Evolutionary conservation across 2,113 vertebrate genomes (phyloP).

Genomic region (Nibea coibor): DNA sequence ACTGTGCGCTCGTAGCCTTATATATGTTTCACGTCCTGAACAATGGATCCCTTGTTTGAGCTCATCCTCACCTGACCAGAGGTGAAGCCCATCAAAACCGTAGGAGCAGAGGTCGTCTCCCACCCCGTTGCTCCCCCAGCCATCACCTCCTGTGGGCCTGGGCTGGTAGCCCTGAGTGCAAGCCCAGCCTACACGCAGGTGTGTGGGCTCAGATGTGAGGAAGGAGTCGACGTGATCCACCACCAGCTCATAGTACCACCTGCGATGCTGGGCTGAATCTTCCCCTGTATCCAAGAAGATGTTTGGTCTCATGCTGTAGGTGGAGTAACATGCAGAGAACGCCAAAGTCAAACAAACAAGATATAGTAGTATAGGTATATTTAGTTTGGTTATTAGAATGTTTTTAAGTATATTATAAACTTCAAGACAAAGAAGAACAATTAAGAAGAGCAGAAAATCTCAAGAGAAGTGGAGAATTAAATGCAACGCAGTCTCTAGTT

Average conservation of each 20-base stretch:
- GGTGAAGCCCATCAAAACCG: conserved; percentile 94
- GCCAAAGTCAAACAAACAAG: not conserved
- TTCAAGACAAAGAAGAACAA: not conserved
- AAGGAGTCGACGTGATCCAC: conserved; percentile 91
- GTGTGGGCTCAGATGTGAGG: conserved; percentile 92
- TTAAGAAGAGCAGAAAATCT: not conserved
- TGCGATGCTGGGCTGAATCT: conserved; percentile 92
- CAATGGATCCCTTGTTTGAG: not conserved
- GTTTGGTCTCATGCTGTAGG: conserved; percentile 91
- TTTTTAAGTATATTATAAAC: not conserved
- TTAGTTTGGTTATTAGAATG: not conserved
- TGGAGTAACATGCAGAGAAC: conserved; percentile 20
- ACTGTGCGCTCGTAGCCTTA: not conserved
- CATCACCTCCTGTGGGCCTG: conserved; percentile 90
- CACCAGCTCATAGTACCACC: conserved; percentile 96
- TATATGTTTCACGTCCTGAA: not conserved
- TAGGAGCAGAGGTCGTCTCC: conserved; percentile 95
- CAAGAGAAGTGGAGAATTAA: not conserved
- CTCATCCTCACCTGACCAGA: conserved; percentile 91
- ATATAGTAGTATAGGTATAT: not conserved
- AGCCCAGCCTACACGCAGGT: conserved; percentile 96
- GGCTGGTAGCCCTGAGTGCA: conserved; percentile 90
- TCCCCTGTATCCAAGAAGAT: conserved; percentile 92
- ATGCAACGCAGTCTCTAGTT: not conserved
- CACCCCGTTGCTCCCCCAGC: conserved; percentile 93